Conservation (phyloP, 2,113 vertebrate species). For the Lepus americanus region DNA sequence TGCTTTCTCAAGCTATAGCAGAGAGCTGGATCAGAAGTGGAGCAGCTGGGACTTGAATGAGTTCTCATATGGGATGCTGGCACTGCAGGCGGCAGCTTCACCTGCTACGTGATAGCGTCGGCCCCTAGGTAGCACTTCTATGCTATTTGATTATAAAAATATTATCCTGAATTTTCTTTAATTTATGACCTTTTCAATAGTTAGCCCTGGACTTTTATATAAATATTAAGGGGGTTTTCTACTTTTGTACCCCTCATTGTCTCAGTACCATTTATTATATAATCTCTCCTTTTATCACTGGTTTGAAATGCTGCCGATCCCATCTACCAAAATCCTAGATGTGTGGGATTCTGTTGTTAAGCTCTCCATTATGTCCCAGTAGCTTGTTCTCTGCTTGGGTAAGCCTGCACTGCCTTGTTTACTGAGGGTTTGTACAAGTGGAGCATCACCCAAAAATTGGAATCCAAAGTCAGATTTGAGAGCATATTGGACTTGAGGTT, state of each 20-base stretch:
- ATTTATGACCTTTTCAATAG: neutral
- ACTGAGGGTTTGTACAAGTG: neutral
- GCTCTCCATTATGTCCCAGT: neutral
- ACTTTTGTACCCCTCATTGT: neutral
- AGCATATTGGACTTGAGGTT: too few relatives aligned
- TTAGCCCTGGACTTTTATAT: neutral
- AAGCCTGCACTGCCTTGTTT: neutral
- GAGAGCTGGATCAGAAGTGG: too few relatives aligned
- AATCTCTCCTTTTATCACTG: neutral
- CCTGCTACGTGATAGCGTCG: too few relatives aligned
- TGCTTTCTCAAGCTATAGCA: too few relatives aligned
- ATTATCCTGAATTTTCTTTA: constrained; percentile 26
- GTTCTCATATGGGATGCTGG: too few relatives aligned
- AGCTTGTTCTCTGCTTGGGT: neutral
- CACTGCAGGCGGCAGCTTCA: too few relatives aligned
- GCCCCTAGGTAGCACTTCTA: neutral
- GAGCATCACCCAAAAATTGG: too few relatives aligned
- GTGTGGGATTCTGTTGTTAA: neutral
- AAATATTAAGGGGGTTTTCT: neutral
- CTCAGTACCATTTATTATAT: neutral
- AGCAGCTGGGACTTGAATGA: too few relatives aligned
- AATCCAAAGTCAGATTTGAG: too few relatives aligned
- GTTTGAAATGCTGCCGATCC: neutral
- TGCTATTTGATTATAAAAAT: constrained; percentile 11
- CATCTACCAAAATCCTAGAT: constrained; percentile 9